phyloP scores from a whole-genome alignment of 2,888 invertebrate species.

The Drosophila neonasuta region DNA sequence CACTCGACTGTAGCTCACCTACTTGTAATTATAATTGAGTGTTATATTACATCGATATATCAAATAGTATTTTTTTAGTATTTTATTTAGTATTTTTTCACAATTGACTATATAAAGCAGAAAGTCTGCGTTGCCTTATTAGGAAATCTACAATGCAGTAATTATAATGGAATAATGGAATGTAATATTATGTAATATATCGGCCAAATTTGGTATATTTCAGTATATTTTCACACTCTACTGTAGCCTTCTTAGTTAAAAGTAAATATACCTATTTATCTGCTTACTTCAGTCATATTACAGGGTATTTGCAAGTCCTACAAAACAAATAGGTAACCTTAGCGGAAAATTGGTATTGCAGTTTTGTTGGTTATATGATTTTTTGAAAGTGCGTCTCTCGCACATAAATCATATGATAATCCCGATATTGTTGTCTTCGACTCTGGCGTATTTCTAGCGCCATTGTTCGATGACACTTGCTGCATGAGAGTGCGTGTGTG shows the following conservation, averaged over 20 bases:
- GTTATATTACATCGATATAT: too few relatives aligned
- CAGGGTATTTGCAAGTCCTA: neutral
- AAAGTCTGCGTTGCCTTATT: neutral
- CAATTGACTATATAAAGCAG: neutral
- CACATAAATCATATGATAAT: slow-evolving; percentile 72
- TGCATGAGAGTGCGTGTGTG: slow-evolving; percentile 17
- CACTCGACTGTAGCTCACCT: too few relatives aligned
- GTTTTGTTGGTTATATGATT: slow-evolving; percentile 43
- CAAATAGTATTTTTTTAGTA: too few relatives aligned
- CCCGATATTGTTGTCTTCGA: slow-evolving; percentile 52
- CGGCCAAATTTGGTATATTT: too few relatives aligned
- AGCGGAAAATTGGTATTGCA: slow-evolving; percentile 43
- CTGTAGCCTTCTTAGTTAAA: too few relatives aligned
- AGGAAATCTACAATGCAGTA: too few relatives aligned
- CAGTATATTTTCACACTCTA: too few relatives aligned
- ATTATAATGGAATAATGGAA: too few relatives aligned
- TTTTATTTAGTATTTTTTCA: too few relatives aligned
- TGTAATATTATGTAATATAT: too few relatives aligned
- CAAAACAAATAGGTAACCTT: neutral
- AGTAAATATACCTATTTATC: too few relatives aligned
- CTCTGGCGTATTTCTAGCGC: slow-evolving; percentile 25
- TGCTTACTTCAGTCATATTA: neutral
- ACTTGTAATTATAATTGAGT: too few relatives aligned
- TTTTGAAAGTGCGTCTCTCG: slow-evolving; percentile 68
- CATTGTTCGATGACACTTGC: slow-evolving; percentile 65